Evolutionary conservation across 1,140 invertebrate genomes (phyloP), one percentile per base, ranked within the genome.

Genomic region (Lethrus apterus): DNA sequence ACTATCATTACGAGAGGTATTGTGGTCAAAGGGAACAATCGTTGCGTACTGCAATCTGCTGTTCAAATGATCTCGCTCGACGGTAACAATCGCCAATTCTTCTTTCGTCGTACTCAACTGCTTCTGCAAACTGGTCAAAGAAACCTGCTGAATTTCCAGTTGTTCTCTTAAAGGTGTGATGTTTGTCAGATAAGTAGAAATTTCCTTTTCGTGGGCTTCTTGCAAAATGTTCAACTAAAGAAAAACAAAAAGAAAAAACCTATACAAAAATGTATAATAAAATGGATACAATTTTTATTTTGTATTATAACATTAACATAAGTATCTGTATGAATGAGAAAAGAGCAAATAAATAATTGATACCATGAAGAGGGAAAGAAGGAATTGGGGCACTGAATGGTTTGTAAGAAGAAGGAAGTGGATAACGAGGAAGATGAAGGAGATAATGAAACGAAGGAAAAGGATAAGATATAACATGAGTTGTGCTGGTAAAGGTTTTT

Each of bases 201-300:
- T 66, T 59, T 89, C 85, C 19, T 79, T 75, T 55, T 87, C 84
- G 46, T 89, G 84, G 4, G 84, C 81, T 46, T 83, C 73, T 65
- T 89, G 84, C 2, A 86, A 66, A 3, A 81, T 74, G 63, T 84
- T 85, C 4, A 87, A 62, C 81, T 84, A 57, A 41, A 60, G 47
- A 41, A 44, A 44, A 51, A 51, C 38, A 46, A 23, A 36, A 35
- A 24, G n/a, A 36, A 3, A 24, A 2, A 8, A 15, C 32, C 7
- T 8, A 8, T 7, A 8, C 13, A 34, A 34, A 26, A 26, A n/a
- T n/a, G n/a, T n/a, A n/a, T n/a, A n/a, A n/a, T n/a, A n/a, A n/a
- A n/a, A n/a, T n/a, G n/a, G n/a, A n/a, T n/a, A n/a, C n/a, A n/a
- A n/a, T n/a, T n/a, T n/a, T n/a, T n/a, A n/a, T n/a, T n/a, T n/a